Evolutionary conservation across 2,888 invertebrate genomes (phyloP), one percentile per base, ranked within the genome.

Genomic region (Morpho deidamia): DNA sequence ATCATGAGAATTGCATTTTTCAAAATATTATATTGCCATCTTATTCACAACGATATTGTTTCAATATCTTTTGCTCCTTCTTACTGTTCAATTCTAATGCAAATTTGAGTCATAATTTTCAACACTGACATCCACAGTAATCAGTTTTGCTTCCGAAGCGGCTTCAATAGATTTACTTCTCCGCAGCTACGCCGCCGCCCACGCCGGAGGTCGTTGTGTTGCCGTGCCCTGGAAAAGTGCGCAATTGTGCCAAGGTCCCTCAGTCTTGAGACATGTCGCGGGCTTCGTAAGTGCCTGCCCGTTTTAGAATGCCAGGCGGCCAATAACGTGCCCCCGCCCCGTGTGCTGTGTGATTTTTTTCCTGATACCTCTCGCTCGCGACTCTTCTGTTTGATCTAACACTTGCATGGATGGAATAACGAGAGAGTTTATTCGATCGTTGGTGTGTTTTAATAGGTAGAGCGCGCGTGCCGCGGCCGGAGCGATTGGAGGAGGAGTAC

Each of bases 401-500:
- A 37, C 2, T n/a, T 37, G 37, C 37, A 37, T 37, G 37, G n/a
- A 37, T 37, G 37, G 1, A 3, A 23, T 23, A 23, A 23, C 23
- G 23, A 7, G 37, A n/a, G 7, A 5, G 1, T 37, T n/a, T 37
- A 37, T 4, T 7, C 7, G n/a, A 37, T 37, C 8, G 37, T 8
- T 32, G 4, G 8, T n/a, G 8, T 43, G 37, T 35, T 11, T 12
- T 43, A 59, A 1, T 74, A 84, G 86, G 87, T 59, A 73, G 87
- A 59, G 71, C 79, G 58, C 85, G 92, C 60, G 88, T 88, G 64
- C 77, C 91, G 63, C 84, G 92, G 60, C 81, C 85, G 60, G 90
- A 89, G 72, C 80, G 92, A 76, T 72, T 92, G 78, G 92, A 92
- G 68, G 92, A 92, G 66, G 83, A 87, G 68, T 85, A 86, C 78